These are phyloP conservation scores for Dryadula phaetusa DNA, from an alignment of 2,888 invertebrate genomes.

Conservation along the genomic window DNA sequence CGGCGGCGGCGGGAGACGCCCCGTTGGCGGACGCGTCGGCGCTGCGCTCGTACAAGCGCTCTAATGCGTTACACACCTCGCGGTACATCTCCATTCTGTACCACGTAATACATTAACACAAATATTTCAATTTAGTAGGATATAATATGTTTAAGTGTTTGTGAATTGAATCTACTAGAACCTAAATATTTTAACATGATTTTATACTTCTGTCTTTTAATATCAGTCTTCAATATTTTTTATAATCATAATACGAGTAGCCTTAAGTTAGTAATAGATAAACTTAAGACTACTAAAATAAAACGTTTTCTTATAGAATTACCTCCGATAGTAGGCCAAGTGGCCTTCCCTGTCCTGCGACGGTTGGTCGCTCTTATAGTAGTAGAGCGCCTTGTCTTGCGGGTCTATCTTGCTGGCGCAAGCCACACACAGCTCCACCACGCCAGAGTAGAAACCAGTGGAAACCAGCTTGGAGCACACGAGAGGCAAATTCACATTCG, in stretches of 20 bases:
- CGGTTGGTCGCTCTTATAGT: conserved; percentile 93
- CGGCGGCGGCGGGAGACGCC: conserved; percentile 51
- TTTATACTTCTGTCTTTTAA: too few species aligned
- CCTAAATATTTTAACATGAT: too few species aligned
- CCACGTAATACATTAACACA: neutral
- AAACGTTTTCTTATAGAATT: conserved; percentile 15
- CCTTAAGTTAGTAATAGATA: too few species aligned
- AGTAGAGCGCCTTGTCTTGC: conserved; percentile 93
- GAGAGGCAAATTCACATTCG: conserved; percentile 92
- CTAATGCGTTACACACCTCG: conserved; percentile 91
- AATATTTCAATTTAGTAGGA: neutral
- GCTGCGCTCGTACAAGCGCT: conserved; percentile 86
- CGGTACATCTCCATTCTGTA: conserved; percentile 94
- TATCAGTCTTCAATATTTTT: too few species aligned
- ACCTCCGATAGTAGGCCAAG: conserved; percentile 88
- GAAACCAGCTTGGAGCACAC: conserved; percentile 94
- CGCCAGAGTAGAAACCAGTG: conserved; percentile 93
- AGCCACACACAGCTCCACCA: conserved; percentile 93
- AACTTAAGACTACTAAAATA: neutral
- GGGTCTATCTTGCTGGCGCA: conserved; percentile 96
- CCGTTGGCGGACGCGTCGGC: conserved; percentile 71
- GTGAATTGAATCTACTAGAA: too few species aligned
- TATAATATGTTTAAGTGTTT: too few species aligned
- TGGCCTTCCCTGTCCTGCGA: conserved; percentile 93
- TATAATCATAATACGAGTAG: too few species aligned